These are phyloP conservation scores for Littorina saxatilis DNA, from an alignment of 1,140 invertebrate genomes.

Conservation along the genomic window DNA sequence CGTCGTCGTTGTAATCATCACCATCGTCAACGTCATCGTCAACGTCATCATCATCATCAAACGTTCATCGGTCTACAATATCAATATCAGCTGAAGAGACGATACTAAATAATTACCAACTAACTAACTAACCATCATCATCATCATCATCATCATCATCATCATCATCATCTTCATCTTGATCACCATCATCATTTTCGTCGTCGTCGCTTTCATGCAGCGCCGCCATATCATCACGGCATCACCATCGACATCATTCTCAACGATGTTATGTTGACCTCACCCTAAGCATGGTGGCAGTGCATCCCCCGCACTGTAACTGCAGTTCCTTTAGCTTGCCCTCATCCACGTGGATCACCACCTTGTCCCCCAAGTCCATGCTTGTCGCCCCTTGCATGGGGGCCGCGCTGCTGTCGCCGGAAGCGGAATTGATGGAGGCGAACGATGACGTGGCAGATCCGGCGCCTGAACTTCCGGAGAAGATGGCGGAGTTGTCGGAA, in stretches of 20 bases:
- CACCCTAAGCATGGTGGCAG: constrained; percentile 27
- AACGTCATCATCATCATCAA: no score
- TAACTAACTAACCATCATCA: no score
- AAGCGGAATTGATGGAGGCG: background rate
- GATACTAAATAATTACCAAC: no score
- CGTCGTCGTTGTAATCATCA: no score
- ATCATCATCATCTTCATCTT: background rate
- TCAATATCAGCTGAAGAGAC: no score
- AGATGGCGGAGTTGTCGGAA: background rate
- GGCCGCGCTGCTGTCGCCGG: background rate
- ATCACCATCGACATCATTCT: background rate
- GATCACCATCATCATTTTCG: background rate
- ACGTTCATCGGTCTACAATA: no score
- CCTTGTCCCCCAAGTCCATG: constrained; percentile 23
- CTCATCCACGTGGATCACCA: constrained; percentile 24
- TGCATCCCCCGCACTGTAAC: constrained; percentile 18
- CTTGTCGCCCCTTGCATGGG: background rate
- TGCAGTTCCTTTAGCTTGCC: constrained; percentile 22
- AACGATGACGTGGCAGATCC: background rate
- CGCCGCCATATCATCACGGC: background rate
- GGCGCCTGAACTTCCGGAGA: no score
- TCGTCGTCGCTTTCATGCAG: background rate
- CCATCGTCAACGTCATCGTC: no score
- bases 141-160: background rate
- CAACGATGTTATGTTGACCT: background rate